Base-by-base conservation (phyloP, 2,113 vertebrate genomes). In the Apodemus speciosus region DNA sequence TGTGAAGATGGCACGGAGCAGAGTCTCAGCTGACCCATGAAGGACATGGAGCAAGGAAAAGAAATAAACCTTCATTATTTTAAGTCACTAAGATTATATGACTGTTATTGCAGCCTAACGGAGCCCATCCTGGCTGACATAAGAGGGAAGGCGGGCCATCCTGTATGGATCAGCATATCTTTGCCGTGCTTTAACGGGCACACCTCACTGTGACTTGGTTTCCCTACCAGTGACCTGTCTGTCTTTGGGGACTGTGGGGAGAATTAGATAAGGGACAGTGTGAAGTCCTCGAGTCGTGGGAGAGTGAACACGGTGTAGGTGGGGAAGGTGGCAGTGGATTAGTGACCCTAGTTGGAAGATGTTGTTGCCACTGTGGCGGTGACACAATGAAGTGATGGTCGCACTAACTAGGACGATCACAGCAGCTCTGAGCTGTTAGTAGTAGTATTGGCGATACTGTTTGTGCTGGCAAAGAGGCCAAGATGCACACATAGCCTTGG, bases 11-110 rank as follows among this genome's bases (percentile, higher is more conserved):
- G 60, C 84, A 49, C 14, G 56, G 71, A 88, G 71, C 86, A 88
- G 86, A 88, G 30, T 40, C 56, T 88, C 38, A 75, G 86, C 38
- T 75, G 86, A 88, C 71, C 88, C 77, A 66, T 27, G 72, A 72
- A 95, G 56, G 89, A 62, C 60, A 16, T 6, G 18, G 21, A 72
- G 62, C 92, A 35, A 18, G 2, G 32, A 56, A 72, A 94, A 68
- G 58, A 89, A 93, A 75, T 16, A 86, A 85, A 46, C 60, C 60
- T 91, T 66, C 15, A 30, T 92, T 76, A 30, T 58, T 71, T 76
- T 13, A 93, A 72, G 58, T 25, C 66, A 69, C 66, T 25, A 38
- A 56, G 60, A 88, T 53, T 80, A 51, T 13, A 71, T 49, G 25
- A 60, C 35, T 79, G 60, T 90, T 68, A 27, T 21, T 49, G 43